These are phyloP conservation scores for Eufriesea mexicana DNA, from an alignment of 1,140 invertebrate genomes.

Conservation along the genomic window DNA sequence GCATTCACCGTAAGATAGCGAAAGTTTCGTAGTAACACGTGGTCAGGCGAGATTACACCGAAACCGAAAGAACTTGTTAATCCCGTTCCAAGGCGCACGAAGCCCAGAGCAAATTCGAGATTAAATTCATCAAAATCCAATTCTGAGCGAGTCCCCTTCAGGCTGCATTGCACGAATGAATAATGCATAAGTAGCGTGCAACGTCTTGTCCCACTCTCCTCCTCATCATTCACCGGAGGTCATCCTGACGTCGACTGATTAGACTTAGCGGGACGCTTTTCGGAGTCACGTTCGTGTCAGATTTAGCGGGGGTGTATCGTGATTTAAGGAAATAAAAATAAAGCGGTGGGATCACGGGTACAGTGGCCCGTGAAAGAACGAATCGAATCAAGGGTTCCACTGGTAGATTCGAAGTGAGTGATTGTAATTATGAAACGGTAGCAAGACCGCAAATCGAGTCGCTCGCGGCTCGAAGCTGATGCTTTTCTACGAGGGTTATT, in stretches of 20 bases:
- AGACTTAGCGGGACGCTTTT: constrained; percentile 59
- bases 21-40: neutral
- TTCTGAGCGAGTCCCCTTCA: constrained; percentile 70
- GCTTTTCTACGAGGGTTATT: constrained; percentile 26
- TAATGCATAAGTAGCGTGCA: constrained; percentile 77
- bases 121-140: constrained; percentile 83
- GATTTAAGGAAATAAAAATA: neutral
- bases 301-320: constrained; percentile 8
- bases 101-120: constrained; percentile 80
- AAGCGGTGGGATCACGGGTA: neutral
- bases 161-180: constrained; percentile 73
- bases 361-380: neutral
- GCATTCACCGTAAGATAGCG: neutral
- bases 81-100: constrained; percentile 61
- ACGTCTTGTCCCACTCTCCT: constrained; percentile 44
- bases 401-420: constrained; percentile 67
- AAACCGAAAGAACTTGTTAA: constrained; percentile 74
- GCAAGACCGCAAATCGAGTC: constrained; percentile 53
- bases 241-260: constrained; percentile 62
- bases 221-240: constrained; percentile 50
- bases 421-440: constrained; percentile 78
- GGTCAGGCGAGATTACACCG: constrained; percentile 24
- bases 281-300: constrained; percentile 34
- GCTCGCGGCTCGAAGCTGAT: constrained; percentile 35
- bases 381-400: constrained; percentile 13